phyloP scores from a whole-genome alignment of 1,140 invertebrate species.

The Drosophila malerkotliana region DNA sequence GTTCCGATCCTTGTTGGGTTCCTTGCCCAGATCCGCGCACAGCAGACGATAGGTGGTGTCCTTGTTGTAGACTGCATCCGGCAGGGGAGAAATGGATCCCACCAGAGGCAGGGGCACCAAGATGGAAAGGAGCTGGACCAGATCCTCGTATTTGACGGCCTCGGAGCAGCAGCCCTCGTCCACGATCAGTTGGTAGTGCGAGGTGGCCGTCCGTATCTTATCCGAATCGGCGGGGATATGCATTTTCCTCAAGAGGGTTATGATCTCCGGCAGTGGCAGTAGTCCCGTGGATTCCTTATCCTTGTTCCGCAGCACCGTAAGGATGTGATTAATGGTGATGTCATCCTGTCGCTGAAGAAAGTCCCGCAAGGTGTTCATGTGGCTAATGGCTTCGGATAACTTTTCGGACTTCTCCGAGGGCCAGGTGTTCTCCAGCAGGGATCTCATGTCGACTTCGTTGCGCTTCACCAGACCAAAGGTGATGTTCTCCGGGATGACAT shows the following conservation, averaged over 20 bases:
- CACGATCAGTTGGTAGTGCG: conserved; percentile 47
- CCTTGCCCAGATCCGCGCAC: conserved; percentile 55
- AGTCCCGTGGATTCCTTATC: conserved; percentile 46
- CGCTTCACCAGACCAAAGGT: conserved; percentile 34
- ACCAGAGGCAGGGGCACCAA: conserved; percentile 39
- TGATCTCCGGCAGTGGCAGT: conserved; percentile 44
- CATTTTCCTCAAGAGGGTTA: conserved; percentile 45
- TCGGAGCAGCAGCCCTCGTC: conserved; percentile 53
- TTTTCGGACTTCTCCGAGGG: conserved; percentile 32
- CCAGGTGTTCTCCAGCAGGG: conserved; percentile 59
- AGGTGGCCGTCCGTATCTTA: conserved; percentile 35
- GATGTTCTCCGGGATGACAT: conserved; percentile 36
- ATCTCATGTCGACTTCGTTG: conserved; percentile 8
- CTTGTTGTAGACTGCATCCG: conserved; percentile 47
- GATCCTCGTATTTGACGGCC: conserved; percentile 51
- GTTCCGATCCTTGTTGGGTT: conserved; percentile 11
- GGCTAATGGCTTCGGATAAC: conserved; percentile 40
- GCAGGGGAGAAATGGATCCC: conserved; percentile 41
- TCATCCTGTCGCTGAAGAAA: conserved; percentile 36
- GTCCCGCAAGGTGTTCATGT: conserved; percentile 55
- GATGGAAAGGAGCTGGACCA: conserved; percentile 55
- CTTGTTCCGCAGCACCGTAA: conserved; percentile 41
- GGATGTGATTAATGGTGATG: conserved; percentile 67
- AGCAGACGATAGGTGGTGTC: conserved; percentile 63
- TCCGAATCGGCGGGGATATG: conserved; percentile 39